phyloP scores from a whole-genome alignment of 2,888 invertebrate species.

The Pinctada fucata region DNA sequence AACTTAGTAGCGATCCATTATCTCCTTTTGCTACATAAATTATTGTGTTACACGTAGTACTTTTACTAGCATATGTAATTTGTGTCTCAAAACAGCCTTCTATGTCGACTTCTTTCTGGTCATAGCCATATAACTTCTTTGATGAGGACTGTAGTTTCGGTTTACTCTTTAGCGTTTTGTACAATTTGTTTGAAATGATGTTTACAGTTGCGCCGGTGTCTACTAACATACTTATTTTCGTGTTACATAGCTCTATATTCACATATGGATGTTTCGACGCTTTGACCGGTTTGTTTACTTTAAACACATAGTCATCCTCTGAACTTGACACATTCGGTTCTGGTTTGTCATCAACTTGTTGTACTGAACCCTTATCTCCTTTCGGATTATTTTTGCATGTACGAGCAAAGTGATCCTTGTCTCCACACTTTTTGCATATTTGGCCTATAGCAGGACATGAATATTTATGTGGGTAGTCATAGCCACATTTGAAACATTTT shows the following conservation, averaged over 20 bases:
- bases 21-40: slow-evolving; percentile 16
- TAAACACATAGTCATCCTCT: slow-evolving; percentile 7
- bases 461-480: not conserved
- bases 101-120: not conserved
- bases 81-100: slow-evolving; percentile 8
- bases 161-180: not conserved
- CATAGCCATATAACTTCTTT: slow-evolving; percentile 14
- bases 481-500: not conserved
- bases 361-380: not conserved
- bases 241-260: not conserved
- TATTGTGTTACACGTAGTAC: not conserved
- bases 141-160: not conserved
- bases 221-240: slow-evolving; percentile 9
- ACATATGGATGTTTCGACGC: slow-evolving; percentile 2
- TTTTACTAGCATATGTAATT: not conserved
- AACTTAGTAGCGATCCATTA: slow-evolving; percentile 16
- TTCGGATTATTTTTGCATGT: not conserved
- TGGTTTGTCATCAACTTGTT: not conserved
- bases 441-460: slow-evolving; percentile 7
- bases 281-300: not conserved
- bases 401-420: slow-evolving; percentile 3
- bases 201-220: slow-evolving; percentile 12
- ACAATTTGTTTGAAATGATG: not conserved
- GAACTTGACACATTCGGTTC: slow-evolving; percentile 1
- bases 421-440: slow-evolving; percentile 5